Percentiles rank a stretch among this genome's conserved stretches.
Conservation (phyloP, 1,140 invertebrate genomes). For the Cataglyphis hispanica region DNA sequence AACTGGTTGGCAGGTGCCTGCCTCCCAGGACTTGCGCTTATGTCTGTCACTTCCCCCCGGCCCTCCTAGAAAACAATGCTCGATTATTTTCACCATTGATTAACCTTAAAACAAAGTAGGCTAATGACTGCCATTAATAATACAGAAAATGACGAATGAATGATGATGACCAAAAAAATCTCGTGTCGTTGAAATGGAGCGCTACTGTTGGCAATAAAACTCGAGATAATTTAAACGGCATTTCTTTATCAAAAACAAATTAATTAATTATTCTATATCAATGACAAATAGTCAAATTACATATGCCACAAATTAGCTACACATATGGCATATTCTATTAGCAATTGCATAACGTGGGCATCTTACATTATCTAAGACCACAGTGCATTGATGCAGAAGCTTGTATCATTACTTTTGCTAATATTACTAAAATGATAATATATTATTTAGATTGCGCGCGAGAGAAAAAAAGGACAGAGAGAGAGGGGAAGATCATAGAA, state of each 20-base stretch:
- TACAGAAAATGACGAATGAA: background rate
- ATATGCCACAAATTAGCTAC: constrained; percentile 6
- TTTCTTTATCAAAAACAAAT: constrained; percentile 35
- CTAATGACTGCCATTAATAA: background rate
- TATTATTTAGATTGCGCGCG: background rate
- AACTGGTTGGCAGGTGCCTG: constrained; percentile 90
- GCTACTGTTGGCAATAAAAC: background rate
- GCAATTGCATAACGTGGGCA: constrained; percentile 29
- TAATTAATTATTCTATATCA: constrained; percentile 28
- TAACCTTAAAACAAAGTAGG: background rate
- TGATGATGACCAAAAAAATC: background rate
- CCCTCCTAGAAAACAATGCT: constrained; percentile 89
- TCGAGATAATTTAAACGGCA: background rate
- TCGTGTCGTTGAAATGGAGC: background rate
- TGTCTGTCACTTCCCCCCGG: constrained; percentile 94
- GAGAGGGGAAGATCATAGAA: background rate
- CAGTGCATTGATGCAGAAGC: background rate
- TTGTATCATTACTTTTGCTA: background rate
- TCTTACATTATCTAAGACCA: background rate
- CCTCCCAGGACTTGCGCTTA: constrained; percentile 95
- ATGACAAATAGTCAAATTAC: constrained; percentile 27
- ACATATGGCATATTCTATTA: constrained; percentile 19
- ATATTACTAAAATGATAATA: background rate
- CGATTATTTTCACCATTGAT: constrained; percentile 21
- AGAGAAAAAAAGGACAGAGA: no score